phyloP scores from a whole-genome alignment of 2,113 vertebrate species.

The Bubo bubo region DNA sequence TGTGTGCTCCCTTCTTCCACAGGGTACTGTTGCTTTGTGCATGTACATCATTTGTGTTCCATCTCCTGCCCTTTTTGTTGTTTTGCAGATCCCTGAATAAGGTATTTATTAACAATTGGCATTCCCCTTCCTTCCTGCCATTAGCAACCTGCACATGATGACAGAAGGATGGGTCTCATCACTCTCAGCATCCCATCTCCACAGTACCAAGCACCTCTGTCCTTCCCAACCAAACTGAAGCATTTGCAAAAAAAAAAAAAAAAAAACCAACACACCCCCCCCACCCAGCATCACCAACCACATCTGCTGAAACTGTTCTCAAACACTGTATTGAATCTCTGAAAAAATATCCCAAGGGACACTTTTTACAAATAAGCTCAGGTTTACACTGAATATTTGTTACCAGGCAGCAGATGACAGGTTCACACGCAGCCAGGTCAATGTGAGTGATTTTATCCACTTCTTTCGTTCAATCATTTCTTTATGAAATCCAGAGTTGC shows the following conservation, averaged over 20 bases:
- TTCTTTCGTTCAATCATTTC: neutral
- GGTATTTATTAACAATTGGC: neutral
- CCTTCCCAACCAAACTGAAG: neutral
- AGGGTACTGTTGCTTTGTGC: rapidly evolving
- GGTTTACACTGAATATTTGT: neutral
- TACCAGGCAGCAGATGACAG: neutral
- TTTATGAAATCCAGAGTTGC: neutral
- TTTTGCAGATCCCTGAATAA: neutral
- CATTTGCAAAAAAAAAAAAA: neutral
- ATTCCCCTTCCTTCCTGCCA: neutral
- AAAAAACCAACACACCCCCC: too few species aligned
- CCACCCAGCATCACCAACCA: too few species aligned
- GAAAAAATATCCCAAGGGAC: neutral
- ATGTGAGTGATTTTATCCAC: neutral
- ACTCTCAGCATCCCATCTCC: neutral
- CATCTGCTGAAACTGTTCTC: neutral
- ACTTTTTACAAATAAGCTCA: neutral
- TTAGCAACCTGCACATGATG: neutral
- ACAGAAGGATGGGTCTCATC: neutral
- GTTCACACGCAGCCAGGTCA: neutral
- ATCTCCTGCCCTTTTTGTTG: neutral
- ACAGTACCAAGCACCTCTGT: neutral
- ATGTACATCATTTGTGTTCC: neutral
- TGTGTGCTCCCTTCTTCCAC: neutral
- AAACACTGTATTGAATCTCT: neutral